Percentiles rank a stretch among this genome's conserved stretches.
Conservation (phyloP, 2,888 invertebrate genomes). For the Cotesia congregata region DNA sequence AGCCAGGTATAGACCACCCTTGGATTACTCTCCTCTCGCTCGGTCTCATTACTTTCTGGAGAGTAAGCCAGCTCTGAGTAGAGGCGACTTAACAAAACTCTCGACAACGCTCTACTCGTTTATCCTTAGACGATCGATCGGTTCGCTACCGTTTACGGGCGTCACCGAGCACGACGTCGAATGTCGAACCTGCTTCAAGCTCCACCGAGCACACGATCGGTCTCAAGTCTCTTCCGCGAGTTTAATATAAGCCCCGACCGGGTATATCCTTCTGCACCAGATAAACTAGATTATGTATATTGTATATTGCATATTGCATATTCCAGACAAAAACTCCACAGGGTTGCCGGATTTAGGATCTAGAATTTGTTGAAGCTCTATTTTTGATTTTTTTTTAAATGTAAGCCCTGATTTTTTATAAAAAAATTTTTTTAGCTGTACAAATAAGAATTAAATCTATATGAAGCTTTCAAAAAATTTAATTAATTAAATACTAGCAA, state of each 20-base stretch:
- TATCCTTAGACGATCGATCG: conserved; percentile 40
- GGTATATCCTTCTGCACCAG: conserved; percentile 17
- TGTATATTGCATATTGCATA: not conserved
- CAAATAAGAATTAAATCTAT: no score
- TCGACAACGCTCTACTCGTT: conserved; percentile 15
- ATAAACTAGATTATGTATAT: conserved; percentile 17
- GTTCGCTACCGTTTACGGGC: conserved; percentile 42
- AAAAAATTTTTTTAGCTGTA: no score
- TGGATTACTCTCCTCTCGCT: conserved; percentile 13
- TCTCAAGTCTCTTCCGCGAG: conserved; percentile 37
- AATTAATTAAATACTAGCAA: no score
- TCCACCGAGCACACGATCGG: conserved; percentile 39
- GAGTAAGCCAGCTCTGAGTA: not conserved
- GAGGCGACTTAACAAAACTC: not conserved
- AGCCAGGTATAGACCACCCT: conserved; percentile 4
- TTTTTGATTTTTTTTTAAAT: no score
- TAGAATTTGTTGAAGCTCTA: no score
- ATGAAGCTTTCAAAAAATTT: no score
- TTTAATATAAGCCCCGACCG: not conserved
- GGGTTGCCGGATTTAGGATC: no score
- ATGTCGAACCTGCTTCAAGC: conserved; percentile 40
- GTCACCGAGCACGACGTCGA: conserved; percentile 39
- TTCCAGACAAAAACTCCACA: no score
- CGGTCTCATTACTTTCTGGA: conserved; percentile 11
- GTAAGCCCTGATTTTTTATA: no score